Evolutionary conservation across 2,113 vertebrate genomes (phyloP), one percentile per base, ranked within the genome.

Genomic region (Orthochromis indermauri): DNA sequence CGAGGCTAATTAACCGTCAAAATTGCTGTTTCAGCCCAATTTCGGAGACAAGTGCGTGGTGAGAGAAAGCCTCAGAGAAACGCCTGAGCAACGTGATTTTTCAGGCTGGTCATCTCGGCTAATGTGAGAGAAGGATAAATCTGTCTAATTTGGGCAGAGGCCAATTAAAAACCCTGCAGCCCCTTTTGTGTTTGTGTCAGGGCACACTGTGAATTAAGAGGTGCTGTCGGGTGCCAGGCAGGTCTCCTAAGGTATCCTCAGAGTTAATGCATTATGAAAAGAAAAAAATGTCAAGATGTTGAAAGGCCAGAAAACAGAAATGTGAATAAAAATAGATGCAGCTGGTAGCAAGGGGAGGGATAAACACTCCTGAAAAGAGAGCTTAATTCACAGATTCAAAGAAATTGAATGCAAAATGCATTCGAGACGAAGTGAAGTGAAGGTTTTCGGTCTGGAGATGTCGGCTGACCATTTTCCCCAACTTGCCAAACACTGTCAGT

Each of bases 1-100:
- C 83, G 80, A 92, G 91, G 66, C 93, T 92, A 94, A 95, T 95
- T 95, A 95, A 85, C 90, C 80, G 55, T 73, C 92, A 89, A 90
- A 92, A 82, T 84, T 92, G 91, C 95, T 80, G 90, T 55, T 93
- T 94, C 92, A 94, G 90, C 93, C 82, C 6, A 31, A 86, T 87
- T 80, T 47, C 2, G 2, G 40, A 80, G 80, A 79, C 2, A 21
- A 82, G 84, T 40, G 21, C 4, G 6, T 2, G 88, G 37, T 33
- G 87, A 85, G 89, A 86, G 87, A 90, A 87, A 85, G 89, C 93
- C 93, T 91, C 81, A 28, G 94, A 93, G 93, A 89, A 90, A 91
- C 35, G 87, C 82, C 89, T 17, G 79, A 85, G 89, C 88, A 33
- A 10, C 19, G 10, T 9, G 86, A 85, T 89, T 89, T 76, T 93